Evolutionary conservation across 2,797 vertebrate species (phyloP).

Genomic region (Rallus crepitans): DNA sequence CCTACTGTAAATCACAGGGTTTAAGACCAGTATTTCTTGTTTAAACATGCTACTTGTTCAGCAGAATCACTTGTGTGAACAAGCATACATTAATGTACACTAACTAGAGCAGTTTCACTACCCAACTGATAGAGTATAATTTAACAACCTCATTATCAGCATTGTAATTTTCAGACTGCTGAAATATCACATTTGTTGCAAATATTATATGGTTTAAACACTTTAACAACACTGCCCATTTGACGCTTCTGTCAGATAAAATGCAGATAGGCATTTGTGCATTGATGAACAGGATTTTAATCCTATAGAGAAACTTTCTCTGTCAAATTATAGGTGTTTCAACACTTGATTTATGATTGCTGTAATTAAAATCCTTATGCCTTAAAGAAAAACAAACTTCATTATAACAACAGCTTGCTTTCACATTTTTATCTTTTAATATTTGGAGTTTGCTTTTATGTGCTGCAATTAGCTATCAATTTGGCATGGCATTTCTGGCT

Average conservation of each 20-base stretch:
- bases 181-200: constrained; percentile 76
- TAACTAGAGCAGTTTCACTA: constrained; percentile 68
- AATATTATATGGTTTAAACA: constrained; percentile 67
- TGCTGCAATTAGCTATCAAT: not conserved
- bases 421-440: constrained; percentile 44
- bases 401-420: constrained; percentile 4
- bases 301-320: constrained; percentile 50
- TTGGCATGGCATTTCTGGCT: not conserved
- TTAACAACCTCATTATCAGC: constrained; percentile 78
- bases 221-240: constrained; percentile 60
- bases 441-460: constrained; percentile 2
- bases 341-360: constrained; percentile 52
- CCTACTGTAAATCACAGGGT: constrained; percentile 80
- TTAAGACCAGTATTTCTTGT: constrained; percentile 83
- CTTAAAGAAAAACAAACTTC: constrained; percentile 29
- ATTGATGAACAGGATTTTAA: constrained; percentile 44
- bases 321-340: constrained; percentile 43
- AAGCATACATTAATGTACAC: constrained; percentile 76
- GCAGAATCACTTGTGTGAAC: constrained; percentile 82
- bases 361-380: constrained; percentile 41
- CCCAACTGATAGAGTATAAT: constrained; percentile 78
- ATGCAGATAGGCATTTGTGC: constrained; percentile 45
- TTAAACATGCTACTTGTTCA: constrained; percentile 80
- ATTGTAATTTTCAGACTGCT: constrained; percentile 75
- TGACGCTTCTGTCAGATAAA: constrained; percentile 63